Percentiles rank a stretch among this genome's conserved stretches.
phyloP scores from a whole-genome alignment of 2,888 invertebrate species.

The Lasioglossum morio region DNA sequence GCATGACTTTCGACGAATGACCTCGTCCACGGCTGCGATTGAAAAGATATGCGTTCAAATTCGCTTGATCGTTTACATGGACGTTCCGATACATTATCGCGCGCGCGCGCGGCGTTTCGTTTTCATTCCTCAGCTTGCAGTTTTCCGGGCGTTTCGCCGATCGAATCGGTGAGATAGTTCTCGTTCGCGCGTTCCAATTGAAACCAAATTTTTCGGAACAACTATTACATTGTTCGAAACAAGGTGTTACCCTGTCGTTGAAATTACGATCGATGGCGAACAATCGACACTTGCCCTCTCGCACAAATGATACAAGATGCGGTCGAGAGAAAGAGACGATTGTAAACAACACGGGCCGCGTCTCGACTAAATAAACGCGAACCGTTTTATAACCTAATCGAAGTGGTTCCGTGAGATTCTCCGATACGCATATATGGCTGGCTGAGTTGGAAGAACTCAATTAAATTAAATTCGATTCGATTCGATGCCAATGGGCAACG shows the following conservation, averaged over 20 bases:
- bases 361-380: background rate
- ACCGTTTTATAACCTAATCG: slow-evolving; percentile 17
- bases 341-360: slow-evolving; percentile 29
- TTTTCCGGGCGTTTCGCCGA: background rate
- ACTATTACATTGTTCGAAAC: background rate
- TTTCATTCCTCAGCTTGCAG: slow-evolving; percentile 15
- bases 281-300: slow-evolving; percentile 16
- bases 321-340: background rate
- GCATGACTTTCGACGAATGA: background rate
- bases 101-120: slow-evolving; percentile 9
- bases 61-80: slow-evolving; percentile 18
- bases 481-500: background rate
- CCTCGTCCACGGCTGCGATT: background rate
- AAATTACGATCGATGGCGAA: slow-evolving; percentile 34
- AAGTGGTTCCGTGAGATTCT: slow-evolving; percentile 8
- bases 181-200: background rate
- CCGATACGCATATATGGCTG: background rate
- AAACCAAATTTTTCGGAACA: background rate
- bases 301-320: background rate
- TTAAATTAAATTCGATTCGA: background rate
- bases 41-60: background rate
- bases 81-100: background rate
- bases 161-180: background rate
- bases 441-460: background rate
- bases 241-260: background rate